Percentiles rank a stretch among this genome's conserved stretches.
Evolutionary conservation across 2,888 invertebrate species (phyloP).

Genomic region (Disparrhopalites patrizii): DNA sequence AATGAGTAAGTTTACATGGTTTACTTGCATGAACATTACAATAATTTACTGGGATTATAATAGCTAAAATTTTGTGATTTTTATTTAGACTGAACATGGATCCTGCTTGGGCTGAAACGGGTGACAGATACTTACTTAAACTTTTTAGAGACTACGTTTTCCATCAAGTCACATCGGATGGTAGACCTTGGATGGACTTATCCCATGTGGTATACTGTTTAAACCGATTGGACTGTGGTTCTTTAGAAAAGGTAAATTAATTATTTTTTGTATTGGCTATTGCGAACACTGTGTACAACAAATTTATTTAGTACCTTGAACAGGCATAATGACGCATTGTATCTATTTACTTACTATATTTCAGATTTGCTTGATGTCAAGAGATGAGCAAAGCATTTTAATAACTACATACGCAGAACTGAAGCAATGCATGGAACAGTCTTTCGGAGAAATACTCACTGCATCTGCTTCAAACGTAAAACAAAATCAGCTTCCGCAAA

Average conservation of each 20-base stretch:
- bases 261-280: too few relatives aligned
- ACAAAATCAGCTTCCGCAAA: slow-evolving; percentile 15
- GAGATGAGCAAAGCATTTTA: slow-evolving; percentile 93
- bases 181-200: slow-evolving; percentile 93
- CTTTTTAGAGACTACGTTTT: slow-evolving; percentile 96
- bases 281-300: too few relatives aligned
- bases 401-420: slow-evolving; percentile 94
- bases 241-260: slow-evolving; percentile 65
- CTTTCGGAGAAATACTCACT: slow-evolving; percentile 74
- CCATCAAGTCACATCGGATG: slow-evolving; percentile 89
- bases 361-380: slow-evolving; percentile 88
- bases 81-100: slow-evolving; percentile 79
- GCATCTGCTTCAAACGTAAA: slow-evolving; percentile 37
- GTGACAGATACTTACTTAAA: slow-evolving; percentile 96
- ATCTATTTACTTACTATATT: slow-evolving; percentile 39
- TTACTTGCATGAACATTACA: neutral
- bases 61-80: slow-evolving; percentile 29
- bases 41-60: neutral
- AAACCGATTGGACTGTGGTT: slow-evolving; percentile 85
- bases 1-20: slow-evolving; percentile 68
- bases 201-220: slow-evolving; percentile 90
- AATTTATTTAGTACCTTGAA: too few relatives aligned
- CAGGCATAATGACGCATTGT: neutral
- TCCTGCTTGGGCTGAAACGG: slow-evolving; percentile 94
- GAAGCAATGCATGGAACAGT: slow-evolving; percentile 88